Evolutionary conservation across 2,888 invertebrate genomes (phyloP).

Genomic region (Lottia scabra): DNA sequence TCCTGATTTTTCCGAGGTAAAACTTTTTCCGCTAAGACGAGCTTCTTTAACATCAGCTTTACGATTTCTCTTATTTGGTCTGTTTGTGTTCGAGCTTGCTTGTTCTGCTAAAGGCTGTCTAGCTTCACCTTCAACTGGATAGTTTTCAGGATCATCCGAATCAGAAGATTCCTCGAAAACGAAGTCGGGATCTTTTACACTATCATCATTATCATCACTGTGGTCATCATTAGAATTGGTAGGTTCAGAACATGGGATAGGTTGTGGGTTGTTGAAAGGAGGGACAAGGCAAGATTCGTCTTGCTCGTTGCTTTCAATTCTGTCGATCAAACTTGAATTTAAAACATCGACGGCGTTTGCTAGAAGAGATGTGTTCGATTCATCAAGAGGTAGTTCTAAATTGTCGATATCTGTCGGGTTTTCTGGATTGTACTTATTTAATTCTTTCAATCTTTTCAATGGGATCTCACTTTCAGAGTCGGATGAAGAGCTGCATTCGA

Average conservation of each 20-base stretch:
- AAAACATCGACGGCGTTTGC: background rate
- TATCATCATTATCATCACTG: no score
- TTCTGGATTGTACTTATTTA: no score
- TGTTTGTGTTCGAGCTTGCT: background rate
- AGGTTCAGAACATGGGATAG: no score
- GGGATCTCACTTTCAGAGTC: background rate
- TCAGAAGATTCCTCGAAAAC: background rate
- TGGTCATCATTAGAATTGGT: no score
- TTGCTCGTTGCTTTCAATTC: no score
- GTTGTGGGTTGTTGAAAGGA: no score
- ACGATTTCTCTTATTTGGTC: background rate
- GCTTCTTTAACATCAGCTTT: background rate
- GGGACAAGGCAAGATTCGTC: no score
- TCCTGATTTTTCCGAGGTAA: background rate
- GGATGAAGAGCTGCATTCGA: no score
- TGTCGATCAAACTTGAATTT: background rate
- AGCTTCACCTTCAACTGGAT: background rate
- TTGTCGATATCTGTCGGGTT: background rate
- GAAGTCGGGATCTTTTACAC: background rate
- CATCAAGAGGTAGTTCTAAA: background rate
- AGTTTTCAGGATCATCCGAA: background rate
- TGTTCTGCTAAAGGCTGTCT: background rate
- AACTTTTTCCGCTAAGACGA: background rate
- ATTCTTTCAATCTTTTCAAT: background rate
- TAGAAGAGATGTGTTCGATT: background rate